These are phyloP conservation scores for Dermatemys mawii DNA, from an alignment of 2,113 vertebrate species.

Conservation along the genomic window DNA sequence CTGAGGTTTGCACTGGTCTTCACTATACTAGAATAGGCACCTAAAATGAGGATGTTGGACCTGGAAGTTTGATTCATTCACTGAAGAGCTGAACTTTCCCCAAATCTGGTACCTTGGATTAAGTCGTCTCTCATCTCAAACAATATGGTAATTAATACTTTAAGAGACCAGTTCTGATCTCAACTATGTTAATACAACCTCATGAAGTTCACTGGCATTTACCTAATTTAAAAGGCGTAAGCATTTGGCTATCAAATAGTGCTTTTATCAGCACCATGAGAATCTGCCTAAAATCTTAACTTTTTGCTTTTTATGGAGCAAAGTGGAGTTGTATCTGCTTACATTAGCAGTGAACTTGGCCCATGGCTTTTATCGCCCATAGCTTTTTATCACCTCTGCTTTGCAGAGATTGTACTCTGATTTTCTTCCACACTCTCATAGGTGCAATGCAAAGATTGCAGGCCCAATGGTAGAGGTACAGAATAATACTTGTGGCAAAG, in stretches of 20 bases:
- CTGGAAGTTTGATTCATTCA: not conserved
- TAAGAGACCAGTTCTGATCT: not conserved
- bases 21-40: not conserved
- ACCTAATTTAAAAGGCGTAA: not conserved
- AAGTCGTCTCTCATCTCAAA: not conserved
- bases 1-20: not conserved
- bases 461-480: conserved; percentile 5
- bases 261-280: not conserved
- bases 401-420: not conserved
- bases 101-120: not conserved
- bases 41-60: not conserved
- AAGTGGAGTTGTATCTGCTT: not conserved
- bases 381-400: not conserved
- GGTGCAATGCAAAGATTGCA: not conserved
- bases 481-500: too few relatives aligned
- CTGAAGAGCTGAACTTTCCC: not conserved
- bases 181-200: not conserved
- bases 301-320: not conserved
- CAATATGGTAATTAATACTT: not conserved
- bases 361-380: not conserved
- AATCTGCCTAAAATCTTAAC: not conserved
- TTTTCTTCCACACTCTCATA: not conserved
- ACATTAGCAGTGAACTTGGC: not conserved
- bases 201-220: not conserved
- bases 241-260: not conserved